These are phyloP conservation scores for Ochropleura plecta DNA, from an alignment of 2,888 invertebrate genomes.

Conservation along the genomic window DNA sequence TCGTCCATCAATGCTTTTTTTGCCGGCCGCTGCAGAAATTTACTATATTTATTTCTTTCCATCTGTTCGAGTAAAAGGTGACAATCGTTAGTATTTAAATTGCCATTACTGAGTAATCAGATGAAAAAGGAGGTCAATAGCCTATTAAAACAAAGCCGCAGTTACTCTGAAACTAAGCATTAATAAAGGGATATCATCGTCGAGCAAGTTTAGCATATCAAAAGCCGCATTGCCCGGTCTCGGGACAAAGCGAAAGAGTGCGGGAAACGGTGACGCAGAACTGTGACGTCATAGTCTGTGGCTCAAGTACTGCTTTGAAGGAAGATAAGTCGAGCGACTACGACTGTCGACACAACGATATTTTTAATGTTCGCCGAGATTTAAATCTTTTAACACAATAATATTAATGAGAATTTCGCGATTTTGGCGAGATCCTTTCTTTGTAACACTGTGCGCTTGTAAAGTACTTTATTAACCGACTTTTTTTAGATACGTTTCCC, in stretches of 20 bases:
- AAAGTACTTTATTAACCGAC: background rate
- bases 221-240: constrained; percentile 46
- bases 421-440: background rate
- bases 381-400: constrained; percentile 27
- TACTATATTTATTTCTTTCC: no score
- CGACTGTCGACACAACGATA: background rate
- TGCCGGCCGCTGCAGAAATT: no score
- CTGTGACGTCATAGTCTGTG: constrained; percentile 35
- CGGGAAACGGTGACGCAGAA: constrained; percentile 36
- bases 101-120: background rate
- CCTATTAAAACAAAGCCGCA: background rate
- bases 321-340: background rate
- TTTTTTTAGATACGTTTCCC: background rate
- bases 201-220: constrained; percentile 61
- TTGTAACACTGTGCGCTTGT: background rate
- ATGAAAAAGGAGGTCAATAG: background rate
- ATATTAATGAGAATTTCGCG: constrained; percentile 10
- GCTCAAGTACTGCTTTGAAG: constrained; percentile 16
- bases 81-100: background rate
- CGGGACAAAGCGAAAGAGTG: constrained; percentile 31
- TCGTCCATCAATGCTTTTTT: no score
- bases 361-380: constrained; percentile 1
- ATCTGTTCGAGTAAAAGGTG: background rate
- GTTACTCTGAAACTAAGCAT: background rate
- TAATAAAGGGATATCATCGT: constrained; percentile 13